Percentiles rank a stretch among this genome's conserved stretches.
These are phyloP conservation scores for Chaetodon trifascialis DNA, from an alignment of 2,113 vertebrate species.

Conservation along the genomic window DNA sequence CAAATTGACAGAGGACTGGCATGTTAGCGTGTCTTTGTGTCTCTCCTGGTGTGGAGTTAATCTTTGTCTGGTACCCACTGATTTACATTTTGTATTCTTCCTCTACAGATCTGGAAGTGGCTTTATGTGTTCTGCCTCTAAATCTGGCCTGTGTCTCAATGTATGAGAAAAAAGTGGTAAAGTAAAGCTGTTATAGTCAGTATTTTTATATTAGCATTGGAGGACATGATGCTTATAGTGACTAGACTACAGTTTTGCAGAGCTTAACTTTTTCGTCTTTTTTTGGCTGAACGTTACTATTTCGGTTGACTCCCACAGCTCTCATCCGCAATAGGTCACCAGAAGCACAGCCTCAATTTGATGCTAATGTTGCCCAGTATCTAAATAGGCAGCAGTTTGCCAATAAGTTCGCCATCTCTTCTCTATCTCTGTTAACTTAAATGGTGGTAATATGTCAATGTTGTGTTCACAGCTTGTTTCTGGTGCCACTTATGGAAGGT, in stretches of 20 bases:
- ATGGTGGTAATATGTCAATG: too few relatives aligned
- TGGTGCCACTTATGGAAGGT: background rate
- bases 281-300: too few relatives aligned
- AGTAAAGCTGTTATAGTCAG: background rate
- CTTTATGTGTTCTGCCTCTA: background rate
- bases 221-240: too few relatives aligned
- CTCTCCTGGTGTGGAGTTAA: background rate
- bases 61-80: background rate
- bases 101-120: background rate
- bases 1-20: conserved; percentile 9
- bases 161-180: background rate
- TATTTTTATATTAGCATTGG: background rate
- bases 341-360: too few relatives aligned
- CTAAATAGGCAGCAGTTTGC: too few relatives aligned
- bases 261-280: background rate
- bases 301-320: background rate
- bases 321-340: too few relatives aligned
- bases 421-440: too few relatives aligned
- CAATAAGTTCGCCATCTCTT: too few relatives aligned
- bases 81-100: background rate
- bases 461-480: background rate
- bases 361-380: too few relatives aligned
- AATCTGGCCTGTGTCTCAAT: background rate
- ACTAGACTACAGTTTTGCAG: too few relatives aligned
- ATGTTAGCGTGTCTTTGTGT: background rate